Base-by-base conservation (phyloP, 2,113 vertebrate species). In the Caracal caracal region DNA sequence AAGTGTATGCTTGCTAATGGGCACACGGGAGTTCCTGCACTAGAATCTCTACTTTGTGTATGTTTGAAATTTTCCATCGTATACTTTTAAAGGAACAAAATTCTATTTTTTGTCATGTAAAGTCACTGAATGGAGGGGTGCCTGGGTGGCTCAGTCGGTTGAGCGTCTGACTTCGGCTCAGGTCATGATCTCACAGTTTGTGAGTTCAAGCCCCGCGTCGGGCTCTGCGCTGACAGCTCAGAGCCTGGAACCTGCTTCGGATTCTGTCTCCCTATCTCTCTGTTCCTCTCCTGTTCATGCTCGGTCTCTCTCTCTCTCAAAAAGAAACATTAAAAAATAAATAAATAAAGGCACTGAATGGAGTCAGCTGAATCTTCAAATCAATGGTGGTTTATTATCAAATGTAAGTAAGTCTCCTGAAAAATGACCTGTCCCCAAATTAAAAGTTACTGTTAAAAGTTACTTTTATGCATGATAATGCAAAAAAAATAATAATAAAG, bases 1-100 rank as follows among this genome's bases (percentile, higher is more conserved):
- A 59, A 59, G 19, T 59, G 56, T 30, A 26, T 35, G 11, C 49
- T 35, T 33, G 28, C 1, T 6, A 15, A 17, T 0, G 17, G 11
- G 37, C 40, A 43, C 11, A 5, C 5, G 26, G 6, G 40, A 12
- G 0, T 10, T 8, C 30, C 61, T 1, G 5, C 6, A 1, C 15
- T 28, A 11, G 6, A 40, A 17, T 35, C 40, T 65, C 30, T 37
- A 19, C 5, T 11, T 30, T 11, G 1, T 7, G 30, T 10, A 19
- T 4, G 0, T 16, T 79, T 83, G 26, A 40, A 37, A 73, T 49
- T 5, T 43, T 30, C 28, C 9, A 2, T 13, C 9, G 2, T 24
- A 10, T 17, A 33, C 66, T 56, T 26, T 80, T 12, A 49, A 59
- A 59, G 51, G 24, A 79, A 37, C 75, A 28, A 16, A 5, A 83